Conservation (phyloP, 2,113 vertebrate genomes). For the pig (Sus scrofa) region DNA sequence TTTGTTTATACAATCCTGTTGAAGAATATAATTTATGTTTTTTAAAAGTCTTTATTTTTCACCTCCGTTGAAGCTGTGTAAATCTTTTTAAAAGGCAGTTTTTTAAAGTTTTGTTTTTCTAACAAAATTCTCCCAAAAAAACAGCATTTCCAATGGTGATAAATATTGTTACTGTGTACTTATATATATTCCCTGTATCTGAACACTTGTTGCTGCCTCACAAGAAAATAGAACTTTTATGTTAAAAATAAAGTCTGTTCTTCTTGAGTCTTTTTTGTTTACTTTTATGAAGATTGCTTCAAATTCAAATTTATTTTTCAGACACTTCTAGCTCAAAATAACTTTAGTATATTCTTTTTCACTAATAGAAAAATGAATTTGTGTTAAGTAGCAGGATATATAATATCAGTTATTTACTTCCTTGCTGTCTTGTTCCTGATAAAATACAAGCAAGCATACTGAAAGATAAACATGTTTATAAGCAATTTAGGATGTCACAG, state of each 20-base stretch:
- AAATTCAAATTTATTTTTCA: conserved; percentile 38
- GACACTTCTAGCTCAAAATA: conserved; percentile 6
- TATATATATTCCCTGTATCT: conserved; percentile 73
- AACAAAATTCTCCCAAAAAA: conserved; percentile 53
- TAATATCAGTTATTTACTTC: not conserved
- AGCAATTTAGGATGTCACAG: not conserved
- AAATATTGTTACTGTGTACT: conserved; percentile 72
- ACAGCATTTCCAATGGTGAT: conserved; percentile 75
- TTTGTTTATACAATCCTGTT: conserved; percentile 80
- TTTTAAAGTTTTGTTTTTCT: conserved; percentile 72
- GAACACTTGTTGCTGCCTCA: conserved; percentile 79
- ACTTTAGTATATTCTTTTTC: not conserved
- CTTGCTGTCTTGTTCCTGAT: not conserved
- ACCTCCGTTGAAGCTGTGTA: conserved; percentile 71
- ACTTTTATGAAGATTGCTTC: conserved; percentile 61
- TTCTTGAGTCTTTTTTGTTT: conserved; percentile 85
- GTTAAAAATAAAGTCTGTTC: conserved; percentile 86
- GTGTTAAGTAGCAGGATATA: not conserved
- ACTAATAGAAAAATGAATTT: not conserved
- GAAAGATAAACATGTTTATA: not conserved
- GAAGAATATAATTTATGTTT: conserved; percentile 79
- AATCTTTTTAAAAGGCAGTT: conserved; percentile 78
- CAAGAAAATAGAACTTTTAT: conserved; percentile 81
- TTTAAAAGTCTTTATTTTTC: conserved; percentile 73
- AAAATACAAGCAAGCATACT: not conserved